These are phyloP conservation scores for Grus americana DNA, from an alignment of 2,113 vertebrate species.

Conservation along the genomic window DNA sequence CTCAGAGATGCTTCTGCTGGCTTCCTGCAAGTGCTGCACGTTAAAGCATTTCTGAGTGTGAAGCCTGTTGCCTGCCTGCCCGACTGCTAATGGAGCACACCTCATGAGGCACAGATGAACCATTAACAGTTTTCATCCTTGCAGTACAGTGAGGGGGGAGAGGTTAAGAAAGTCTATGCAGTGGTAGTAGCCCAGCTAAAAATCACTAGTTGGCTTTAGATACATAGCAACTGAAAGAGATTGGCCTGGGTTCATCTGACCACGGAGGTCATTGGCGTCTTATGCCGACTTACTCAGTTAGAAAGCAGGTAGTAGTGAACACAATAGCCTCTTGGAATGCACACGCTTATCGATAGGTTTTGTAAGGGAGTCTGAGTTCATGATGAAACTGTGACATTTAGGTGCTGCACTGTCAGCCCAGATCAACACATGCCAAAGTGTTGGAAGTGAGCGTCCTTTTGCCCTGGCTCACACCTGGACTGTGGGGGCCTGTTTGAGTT, in stretches of 20 bases:
- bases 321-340: background rate
- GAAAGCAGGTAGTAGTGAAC: background rate
- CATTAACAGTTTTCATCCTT: background rate
- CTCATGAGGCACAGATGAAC: background rate
- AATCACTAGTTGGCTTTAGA: background rate
- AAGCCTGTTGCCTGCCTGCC: background rate
- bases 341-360: background rate
- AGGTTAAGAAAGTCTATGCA: background rate
- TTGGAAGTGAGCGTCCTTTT: rapidly evolving
- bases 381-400: background rate
- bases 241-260: background rate
- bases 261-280: background rate
- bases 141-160: background rate
- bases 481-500: background rate
- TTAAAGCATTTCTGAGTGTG: background rate
- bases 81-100: too few relatives aligned
- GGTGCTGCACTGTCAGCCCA: background rate
- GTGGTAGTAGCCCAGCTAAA: background rate
- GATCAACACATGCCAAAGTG: background rate
- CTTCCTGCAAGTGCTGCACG: background rate
- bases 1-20: too few relatives aligned
- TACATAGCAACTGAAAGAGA: background rate
- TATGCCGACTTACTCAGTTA: background rate
- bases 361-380: background rate
- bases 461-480: background rate